These are phyloP conservation scores for Halyomorpha halys DNA, from an alignment of 1,140 invertebrate genomes.

Conservation along the genomic window DNA sequence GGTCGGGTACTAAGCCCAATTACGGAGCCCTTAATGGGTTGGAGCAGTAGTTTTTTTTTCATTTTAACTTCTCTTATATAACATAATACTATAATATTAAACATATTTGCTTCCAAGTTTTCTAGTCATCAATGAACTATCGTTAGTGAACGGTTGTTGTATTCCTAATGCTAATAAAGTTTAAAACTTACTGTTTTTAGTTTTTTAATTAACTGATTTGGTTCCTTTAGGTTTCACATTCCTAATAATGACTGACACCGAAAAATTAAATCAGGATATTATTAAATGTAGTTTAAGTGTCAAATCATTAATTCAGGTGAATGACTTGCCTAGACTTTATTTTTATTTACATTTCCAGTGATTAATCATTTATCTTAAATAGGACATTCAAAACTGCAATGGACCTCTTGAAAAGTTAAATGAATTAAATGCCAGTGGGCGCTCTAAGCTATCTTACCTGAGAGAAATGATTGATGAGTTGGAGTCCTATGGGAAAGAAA, in stretches of 20 bases:
- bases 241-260: conserved; percentile 10
- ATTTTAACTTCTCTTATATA: too few relatives aligned
- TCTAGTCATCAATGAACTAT: too few relatives aligned
- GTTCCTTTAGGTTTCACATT: too few relatives aligned
- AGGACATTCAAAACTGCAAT: conserved; percentile 25
- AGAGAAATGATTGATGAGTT: conserved; percentile 56
- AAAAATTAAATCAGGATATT: conserved; percentile 45
- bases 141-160: neutral
- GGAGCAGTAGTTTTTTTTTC: too few relatives aligned
- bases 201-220: neutral
- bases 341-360: neutral
- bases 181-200: neutral
- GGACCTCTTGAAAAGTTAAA: conserved; percentile 56
- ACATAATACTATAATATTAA: too few relatives aligned
- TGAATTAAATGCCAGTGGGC: conserved; percentile 58
- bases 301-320: conserved; percentile 67
- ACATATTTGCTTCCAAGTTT: too few relatives aligned
- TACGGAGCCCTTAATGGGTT: too few relatives aligned
- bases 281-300: conserved; percentile 59
- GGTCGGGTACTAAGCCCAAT: too few relatives aligned
- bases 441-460: conserved; percentile 50
- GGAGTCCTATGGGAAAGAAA: conserved; percentile 48
- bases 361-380: neutral
- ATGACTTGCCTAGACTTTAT: conserved; percentile 14
- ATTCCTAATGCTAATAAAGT: neutral